These are phyloP conservation scores for Hyppa rectilinea DNA, from an alignment of 2,888 invertebrate genomes.

Conservation along the genomic window DNA sequence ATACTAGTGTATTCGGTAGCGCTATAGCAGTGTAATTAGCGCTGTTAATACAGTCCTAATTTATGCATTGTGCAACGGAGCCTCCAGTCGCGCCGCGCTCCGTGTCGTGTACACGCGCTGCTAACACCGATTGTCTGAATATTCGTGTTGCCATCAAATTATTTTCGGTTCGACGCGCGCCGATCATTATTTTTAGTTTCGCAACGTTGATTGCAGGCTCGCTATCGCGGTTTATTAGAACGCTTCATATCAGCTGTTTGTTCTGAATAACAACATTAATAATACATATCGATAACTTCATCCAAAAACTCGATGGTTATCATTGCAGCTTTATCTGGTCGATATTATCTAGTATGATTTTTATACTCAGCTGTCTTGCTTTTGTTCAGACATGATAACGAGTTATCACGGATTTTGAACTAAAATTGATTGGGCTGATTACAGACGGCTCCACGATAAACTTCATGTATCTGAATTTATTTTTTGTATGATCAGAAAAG, in stretches of 20 bases:
- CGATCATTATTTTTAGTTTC: constrained; percentile 78
- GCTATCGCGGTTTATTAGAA: constrained; percentile 74
- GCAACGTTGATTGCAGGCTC: constrained; percentile 72
- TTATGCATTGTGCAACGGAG: constrained; percentile 74
- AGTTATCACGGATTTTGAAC: constrained; percentile 81
- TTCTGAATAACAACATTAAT: constrained; percentile 77
- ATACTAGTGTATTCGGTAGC: constrained; percentile 76
- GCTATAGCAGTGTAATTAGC: constrained; percentile 81
- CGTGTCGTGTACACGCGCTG: constrained; percentile 50
- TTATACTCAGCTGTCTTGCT: constrained; percentile 78
- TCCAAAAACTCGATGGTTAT: constrained; percentile 75
- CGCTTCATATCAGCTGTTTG: constrained; percentile 72
- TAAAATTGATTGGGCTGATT: constrained; percentile 85
- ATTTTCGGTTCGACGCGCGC: constrained; percentile 75
- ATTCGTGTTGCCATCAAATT: constrained; percentile 77
- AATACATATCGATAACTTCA: constrained; percentile 70
- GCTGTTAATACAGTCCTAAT: constrained; percentile 79
- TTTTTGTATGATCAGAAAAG: constrained; percentile 79
- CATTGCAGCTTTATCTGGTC: constrained; percentile 70
- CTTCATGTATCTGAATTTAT: constrained; percentile 74
- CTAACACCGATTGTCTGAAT: constrained; percentile 72
- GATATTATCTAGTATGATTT: constrained; percentile 75
- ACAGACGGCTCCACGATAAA: constrained; percentile 75
- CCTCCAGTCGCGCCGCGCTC: constrained; percentile 53
- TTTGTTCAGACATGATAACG: constrained; percentile 75